Evolutionary conservation across 1,140 invertebrate genomes (phyloP), one percentile per base, ranked within the genome.

Genomic region (Lasioglossum albipes): DNA sequence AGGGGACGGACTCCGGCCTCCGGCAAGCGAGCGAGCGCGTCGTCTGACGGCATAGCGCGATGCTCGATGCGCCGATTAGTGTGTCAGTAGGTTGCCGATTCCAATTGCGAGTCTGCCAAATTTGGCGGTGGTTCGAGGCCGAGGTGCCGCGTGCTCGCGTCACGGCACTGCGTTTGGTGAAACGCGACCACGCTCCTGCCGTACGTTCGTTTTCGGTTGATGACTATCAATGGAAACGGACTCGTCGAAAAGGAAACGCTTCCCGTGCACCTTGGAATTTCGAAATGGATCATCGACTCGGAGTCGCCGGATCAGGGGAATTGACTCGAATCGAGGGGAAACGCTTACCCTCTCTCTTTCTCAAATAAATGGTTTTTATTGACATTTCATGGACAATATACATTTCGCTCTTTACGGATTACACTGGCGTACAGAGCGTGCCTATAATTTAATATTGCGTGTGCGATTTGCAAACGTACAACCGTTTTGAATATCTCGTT

Each of bases 21-120:
- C n/a, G n/a, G 1, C 36, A 2, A 83, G 66, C n/a, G 12, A 7
- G 22, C 20, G n/a, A 7, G 42, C 2, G 31, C 78, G 78, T 78
- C 77, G 84, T 84, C 88, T 88, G 81, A 80, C 86, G 86, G 86
- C 82, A 27, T 5, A 88, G 80, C 52, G 80, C 52, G 82, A 57
- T 86, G 77, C 31, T n/a, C 72, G 68, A 69, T 42, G 61, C 59
- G 52, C 9, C 75, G 83, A 90, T 91, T 87, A 91, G 90, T 92
- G 86, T 92, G 91, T 91, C 90, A 92, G 87, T 91, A 90, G 91
- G 91, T 91, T 91, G 88, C 72, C 87, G 88, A 92, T 90, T 88
- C 72, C 88, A 82, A 88, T 88, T 77, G 79, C 79, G 85, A 79
- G 78, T 71, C 85, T 75, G 72, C 90, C 90, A 88, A 92, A 91